Percentiles rank a stretch among this genome's conserved stretches.
These are phyloP conservation scores for Drosophila tristis DNA, from an alignment of 1,140 invertebrate species.

Conservation along the genomic window DNA sequence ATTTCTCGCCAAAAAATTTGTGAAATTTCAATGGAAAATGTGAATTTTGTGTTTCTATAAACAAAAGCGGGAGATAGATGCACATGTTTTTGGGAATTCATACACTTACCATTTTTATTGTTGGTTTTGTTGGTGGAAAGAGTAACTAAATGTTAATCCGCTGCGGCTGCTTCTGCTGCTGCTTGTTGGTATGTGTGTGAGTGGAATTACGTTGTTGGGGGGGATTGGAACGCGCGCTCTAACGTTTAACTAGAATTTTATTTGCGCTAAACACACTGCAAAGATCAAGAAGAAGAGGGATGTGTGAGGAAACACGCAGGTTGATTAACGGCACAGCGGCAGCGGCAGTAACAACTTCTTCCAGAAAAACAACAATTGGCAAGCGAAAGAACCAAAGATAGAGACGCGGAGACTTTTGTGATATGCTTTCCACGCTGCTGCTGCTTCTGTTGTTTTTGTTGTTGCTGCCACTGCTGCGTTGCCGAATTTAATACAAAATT, in stretches of 20 bases:
- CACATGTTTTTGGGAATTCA: conserved; percentile 31
- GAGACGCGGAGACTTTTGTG: conserved; percentile 36
- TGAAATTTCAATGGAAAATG: conserved; percentile 66
- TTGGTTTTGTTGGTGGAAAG: conserved; percentile 62
- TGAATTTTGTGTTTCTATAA: conserved; percentile 49
- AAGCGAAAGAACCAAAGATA: conserved; percentile 26
- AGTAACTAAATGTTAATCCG: conserved; percentile 79
- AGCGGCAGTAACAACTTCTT: conserved; percentile 3
- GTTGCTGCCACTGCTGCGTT: conserved; percentile 41
- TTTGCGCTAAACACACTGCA: conserved; percentile 51
- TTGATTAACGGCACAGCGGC: background rate
- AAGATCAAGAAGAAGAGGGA: conserved; percentile 45
- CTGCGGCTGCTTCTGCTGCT: conserved; percentile 60
- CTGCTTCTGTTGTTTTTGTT: conserved; percentile 52
- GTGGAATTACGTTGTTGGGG: conserved; percentile 65
- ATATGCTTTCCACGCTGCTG: conserved; percentile 55
- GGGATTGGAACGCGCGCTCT: conserved; percentile 54
- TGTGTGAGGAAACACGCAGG: conserved; percentile 4
- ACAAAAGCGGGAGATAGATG: conserved; percentile 31
- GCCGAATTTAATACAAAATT: conserved; percentile 72
- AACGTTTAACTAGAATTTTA: conserved; percentile 48
- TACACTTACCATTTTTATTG: conserved; percentile 78
- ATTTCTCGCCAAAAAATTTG: conserved; percentile 57
- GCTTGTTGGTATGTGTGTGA: conserved; percentile 73
- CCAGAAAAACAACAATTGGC: conserved; percentile 22